These are phyloP conservation scores for Crax fasciolata DNA, from an alignment of 2,797 vertebrate species.

Conservation along the genomic window DNA sequence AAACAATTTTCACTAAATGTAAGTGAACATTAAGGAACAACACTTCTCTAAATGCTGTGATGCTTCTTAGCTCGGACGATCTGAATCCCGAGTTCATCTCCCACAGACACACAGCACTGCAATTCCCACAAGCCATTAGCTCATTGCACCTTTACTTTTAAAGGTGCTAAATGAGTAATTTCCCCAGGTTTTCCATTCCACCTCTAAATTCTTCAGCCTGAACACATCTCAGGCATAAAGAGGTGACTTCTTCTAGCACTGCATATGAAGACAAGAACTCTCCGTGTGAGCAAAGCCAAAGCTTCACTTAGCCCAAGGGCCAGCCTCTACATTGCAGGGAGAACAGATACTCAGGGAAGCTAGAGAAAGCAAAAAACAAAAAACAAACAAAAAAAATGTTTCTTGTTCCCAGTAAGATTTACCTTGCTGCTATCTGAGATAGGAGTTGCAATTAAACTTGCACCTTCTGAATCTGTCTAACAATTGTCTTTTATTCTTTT, in stretches of 20 bases:
- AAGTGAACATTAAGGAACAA: background rate
- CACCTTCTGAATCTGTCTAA: background rate
- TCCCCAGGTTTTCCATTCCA: slow-evolving; percentile 28
- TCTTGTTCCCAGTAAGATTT: background rate
- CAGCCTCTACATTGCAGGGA: background rate
- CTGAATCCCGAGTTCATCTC: slow-evolving; percentile 1
- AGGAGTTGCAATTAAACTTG: background rate
- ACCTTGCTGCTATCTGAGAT: background rate
- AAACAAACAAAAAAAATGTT: background rate
- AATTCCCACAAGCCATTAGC: slow-evolving; percentile 26
- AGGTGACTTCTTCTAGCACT: slow-evolving; percentile 1
- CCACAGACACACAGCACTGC: background rate
- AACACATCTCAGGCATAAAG: background rate
- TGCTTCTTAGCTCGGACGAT: background rate
- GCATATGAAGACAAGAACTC: background rate
- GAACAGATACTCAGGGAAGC: background rate
- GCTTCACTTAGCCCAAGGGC: slow-evolving; percentile 5
- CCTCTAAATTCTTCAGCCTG: slow-evolving; percentile 26
- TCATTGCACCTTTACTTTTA: slow-evolving; percentile 4
- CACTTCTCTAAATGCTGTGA: background rate
- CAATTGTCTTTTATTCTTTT: background rate
- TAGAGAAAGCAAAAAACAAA: background rate
- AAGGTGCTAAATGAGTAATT: slow-evolving; percentile 5
- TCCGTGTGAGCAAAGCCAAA: slow-evolving; percentile 7
- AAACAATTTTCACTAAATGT: background rate